These are phyloP conservation scores for Thripadectes ignobilis DNA, from an alignment of 2,797 vertebrate genomes.

Conservation along the genomic window DNA sequence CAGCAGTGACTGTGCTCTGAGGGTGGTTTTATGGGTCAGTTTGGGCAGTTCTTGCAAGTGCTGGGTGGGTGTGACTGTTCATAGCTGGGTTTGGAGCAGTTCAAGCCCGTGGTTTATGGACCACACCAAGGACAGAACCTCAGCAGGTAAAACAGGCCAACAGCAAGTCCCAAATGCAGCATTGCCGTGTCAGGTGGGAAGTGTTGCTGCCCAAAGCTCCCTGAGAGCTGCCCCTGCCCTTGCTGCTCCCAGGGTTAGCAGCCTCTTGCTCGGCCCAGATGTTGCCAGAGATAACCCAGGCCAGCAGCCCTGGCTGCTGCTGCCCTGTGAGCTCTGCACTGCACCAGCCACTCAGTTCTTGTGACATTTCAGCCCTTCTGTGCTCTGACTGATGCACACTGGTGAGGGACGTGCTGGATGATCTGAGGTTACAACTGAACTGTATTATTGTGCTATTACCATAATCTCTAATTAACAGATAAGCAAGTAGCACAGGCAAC, in stretches of 20 bases:
- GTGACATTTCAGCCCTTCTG: not conserved
- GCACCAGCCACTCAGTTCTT: not conserved
- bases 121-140: not conserved
- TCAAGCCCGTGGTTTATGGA: not conserved
- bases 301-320: not conserved
- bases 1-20: not conserved
- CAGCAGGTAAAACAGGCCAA: not conserved
- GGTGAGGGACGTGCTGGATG: not conserved
- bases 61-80: not conserved
- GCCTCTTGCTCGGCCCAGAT: not conserved
- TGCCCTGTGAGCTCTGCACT: not conserved
- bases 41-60: not conserved
- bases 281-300: not conserved
- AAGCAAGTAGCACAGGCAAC: not conserved
- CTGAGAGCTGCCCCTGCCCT: not conserved
- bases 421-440: not conserved
- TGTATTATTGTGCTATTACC: not conserved
- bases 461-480: not conserved
- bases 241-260: not conserved
- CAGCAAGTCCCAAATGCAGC: not conserved
- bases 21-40: not conserved
- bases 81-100: constrained; percentile 14
- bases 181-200: fast-evolving
- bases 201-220: not conserved
- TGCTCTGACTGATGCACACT: not conserved